Evolutionary conservation across 2,888 invertebrate genomes (phyloP), one percentile per base, ranked within the genome.

Genomic region (Eucera pruinosa): DNA sequence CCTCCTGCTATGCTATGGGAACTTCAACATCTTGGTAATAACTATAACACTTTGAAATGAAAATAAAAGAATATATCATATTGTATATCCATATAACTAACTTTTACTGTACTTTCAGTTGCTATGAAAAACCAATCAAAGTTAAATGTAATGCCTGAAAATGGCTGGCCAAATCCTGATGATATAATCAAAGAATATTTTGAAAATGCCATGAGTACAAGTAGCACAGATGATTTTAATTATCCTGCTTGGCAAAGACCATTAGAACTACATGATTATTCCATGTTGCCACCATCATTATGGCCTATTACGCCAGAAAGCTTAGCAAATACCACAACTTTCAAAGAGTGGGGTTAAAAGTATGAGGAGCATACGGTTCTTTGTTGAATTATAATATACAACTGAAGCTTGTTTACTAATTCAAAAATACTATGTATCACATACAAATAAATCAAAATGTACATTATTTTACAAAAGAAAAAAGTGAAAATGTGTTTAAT

Each of bases 201-300:
- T 15, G 84, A 91, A 73, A 89, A 91, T 57, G 86, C 88, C 9
- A 85, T 90, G 33, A 88, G 90, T 66, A 84, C 85, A 43, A 93
- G 93, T 78, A 87, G 86, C 27, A 91, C 92, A 6, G 93, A 93
- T 1, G 86, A 93, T 3, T 92, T 92, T 0, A 92, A 94, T 74
- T 86, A 93, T 2, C 92, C 94, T 1, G 93, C 93, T 1, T 95
- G 95, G 95, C 93, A 89, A 7, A 94, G 94, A 82, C 94, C 95
- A 43, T 86, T 91, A 4, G 81, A 88, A 47, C 91, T 95, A 55
- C 94, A 94, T 54, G 91, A 89, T 64, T 93, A 93, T 78, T 87
- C 89, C 3, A 93, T 94, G 80, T 89, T 95, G 73, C 95, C 96
- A 18, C 95, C 94, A 0, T 96, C 95, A 55, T 83, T 95, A 13